Evolutionary conservation across 1,140 invertebrate species (phyloP), one percentile per base, ranked within the genome.

Genomic region (Hestina assimilis): DNA sequence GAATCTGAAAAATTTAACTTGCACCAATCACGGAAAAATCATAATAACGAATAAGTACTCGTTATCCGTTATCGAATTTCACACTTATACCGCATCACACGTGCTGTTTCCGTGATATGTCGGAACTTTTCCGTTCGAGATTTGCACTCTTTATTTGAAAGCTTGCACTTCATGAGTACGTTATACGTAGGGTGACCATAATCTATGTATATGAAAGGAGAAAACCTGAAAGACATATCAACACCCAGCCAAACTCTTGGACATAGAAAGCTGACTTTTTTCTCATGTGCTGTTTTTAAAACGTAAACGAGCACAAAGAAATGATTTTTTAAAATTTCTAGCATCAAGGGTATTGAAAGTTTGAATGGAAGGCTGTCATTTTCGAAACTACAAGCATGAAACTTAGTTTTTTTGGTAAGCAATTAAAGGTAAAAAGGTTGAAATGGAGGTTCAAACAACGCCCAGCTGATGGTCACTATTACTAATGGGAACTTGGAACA

Each of bases 141-240:
- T 64, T 69, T 43, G 56, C 43, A 62, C 54, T 65, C 66, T 69
- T 69, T 69, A 69, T 69, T 69, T 69, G 62, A 69, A 62, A 65
- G 55, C 59, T 64, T 65, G 62, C 58, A 51, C 59, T 68, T 68
- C 66, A 65, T 62, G 58, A 55, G 47, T 61, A 60, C 62, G 60
- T 68, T 65, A 68, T 68, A 57, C 41, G 54, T 61, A 33, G 11
- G 46, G 5, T 42, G n/a, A 42, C 61, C 45, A 59, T 26, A 4
- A 15, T 26, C 11, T 26, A 3, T 7, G 14, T 24, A 43, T 12
- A 11, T 43, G 19, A 11, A n/a, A n/a, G n/a, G n/a, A n/a, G n/a
- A n/a, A n/a, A n/a, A n/a, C n/a, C n/a, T n/a, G n/a, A n/a, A n/a
- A n/a, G n/a, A n/a, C n/a, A n/a, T n/a, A n/a, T n/a, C n/a, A n/a